Base-by-base conservation (phyloP, 2,888 invertebrate genomes). In the Caenorhabditis afra region DNA sequence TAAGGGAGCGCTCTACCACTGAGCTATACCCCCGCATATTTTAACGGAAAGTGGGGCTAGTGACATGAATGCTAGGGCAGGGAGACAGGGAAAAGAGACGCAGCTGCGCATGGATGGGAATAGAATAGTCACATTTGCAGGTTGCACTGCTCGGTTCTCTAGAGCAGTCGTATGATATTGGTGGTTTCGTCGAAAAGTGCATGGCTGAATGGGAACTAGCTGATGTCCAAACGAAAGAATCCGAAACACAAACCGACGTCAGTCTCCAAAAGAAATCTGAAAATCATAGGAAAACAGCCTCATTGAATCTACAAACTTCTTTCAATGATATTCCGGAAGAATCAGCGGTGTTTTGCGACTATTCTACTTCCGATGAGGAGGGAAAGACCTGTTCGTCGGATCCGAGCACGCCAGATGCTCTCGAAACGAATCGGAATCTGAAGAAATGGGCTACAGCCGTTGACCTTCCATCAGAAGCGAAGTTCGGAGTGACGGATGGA, bases 1-100 rank as follows among this genome's bases (percentile, higher is more conserved):
- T 85, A 85, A 85, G 83, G 82, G 83, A 85, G 85, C 85, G 85
- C 85, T 83, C 85, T 85, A 85, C 83, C 85, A 82, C 85, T 85
- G 85, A 85, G 83, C 85, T 85, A 85, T 83, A 82, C 77, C 84
- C 82, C 85, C 85, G 29, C 50, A 67, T 29, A 41, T 14, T 22
- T 10, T 12, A 14, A 14, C 1, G 12, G 16, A 20, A 41, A 11
- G 22, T 16, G 14, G 41, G 39, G 12, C 16, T 10, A 58, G 18
- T 23, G 1, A 47, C 16, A 41, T 37, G 3, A 14, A 29, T n/a
- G 47, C 16, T 20, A 37, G 14, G 55, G 41, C 41, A 14, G n/a
- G 35, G 18, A 0, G 35, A 45, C 2, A 0, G 8, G n/a, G 20
- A n/a, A n/a, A 8, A 23, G 66, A 66, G 47, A 20, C 55, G 47